Base-by-base conservation (phyloP, 2,797 vertebrate species). In the Aplochiton taeniatus region DNA sequence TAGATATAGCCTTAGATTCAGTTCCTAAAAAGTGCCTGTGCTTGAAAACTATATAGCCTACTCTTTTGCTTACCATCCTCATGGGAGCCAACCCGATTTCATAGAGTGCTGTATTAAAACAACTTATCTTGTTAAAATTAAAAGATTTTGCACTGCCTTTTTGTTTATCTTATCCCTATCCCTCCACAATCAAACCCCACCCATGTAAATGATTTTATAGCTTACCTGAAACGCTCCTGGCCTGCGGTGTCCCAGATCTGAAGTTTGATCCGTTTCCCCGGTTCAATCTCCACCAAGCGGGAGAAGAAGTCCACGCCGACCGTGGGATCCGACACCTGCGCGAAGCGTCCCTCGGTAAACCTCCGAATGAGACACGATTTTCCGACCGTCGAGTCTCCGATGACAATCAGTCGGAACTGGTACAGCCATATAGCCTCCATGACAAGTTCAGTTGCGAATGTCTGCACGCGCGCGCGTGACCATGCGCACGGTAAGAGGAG, bases 391-490 rank as follows among this genome's bases (percentile, higher is more conserved):
- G 96, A 98, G 87, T 97, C 96, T 44, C 96, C 96, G 65, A 98
- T 96, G 81, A 98, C 95, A 74, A 98, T 97, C 63, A 98, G 90
- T 51, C 96, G 94, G 82, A 97, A 97, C 87, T 98, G 96, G 85
- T 98, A 98, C 11, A 98, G 93, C 96, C 96, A 98, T 89, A 98
- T 98, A 9, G 96, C 95, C 87, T 98, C 96, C 96, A 98, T 98
- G 77, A 41, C 42, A 13, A 56, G 19, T 42, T 12, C 60, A 9
- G 13, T 61, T 16, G 44, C 46, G 11, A 59, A 46, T 9, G 54
- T 46, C 51, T 44, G 13, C 47, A n/a, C 59, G 9, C 46, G 44
- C 45, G 14, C 60, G 11, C 9, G 7, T 8, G 8, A 3, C 19
- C 46, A 49, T 46, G 44, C 19, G 8, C 58, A 61, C 58, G 48